These are phyloP conservation scores for Cartodere bifasciata DNA, from an alignment of 2,888 invertebrate species.

Conservation along the genomic window DNA sequence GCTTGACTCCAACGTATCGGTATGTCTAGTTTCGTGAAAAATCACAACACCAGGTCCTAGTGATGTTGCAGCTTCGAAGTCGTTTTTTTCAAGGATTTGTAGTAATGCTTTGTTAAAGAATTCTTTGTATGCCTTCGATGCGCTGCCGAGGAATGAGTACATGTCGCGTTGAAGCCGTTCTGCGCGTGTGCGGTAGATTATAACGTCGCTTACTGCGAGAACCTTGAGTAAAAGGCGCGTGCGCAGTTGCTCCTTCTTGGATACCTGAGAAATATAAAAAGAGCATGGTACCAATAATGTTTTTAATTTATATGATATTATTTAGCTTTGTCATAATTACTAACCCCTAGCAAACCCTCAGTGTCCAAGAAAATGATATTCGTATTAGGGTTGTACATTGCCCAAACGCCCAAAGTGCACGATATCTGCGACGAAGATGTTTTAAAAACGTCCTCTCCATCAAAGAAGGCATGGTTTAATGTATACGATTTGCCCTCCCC, in stretches of 20 bases:
- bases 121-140: conserved; percentile 58
- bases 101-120: conserved; percentile 53
- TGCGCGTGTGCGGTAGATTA: conserved; percentile 62
- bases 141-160: conserved; percentile 64
- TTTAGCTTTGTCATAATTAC: conserved; percentile 3
- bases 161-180: conserved; percentile 64
- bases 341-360: conserved; percentile 60
- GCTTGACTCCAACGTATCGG: conserved; percentile 49
- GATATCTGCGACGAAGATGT: conserved; percentile 55
- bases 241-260: conserved; percentile 47
- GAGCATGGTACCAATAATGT: too few species aligned
- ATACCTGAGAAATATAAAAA: conserved; percentile 27
- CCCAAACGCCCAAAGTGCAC: conserved; percentile 70
- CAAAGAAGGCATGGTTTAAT: conserved; percentile 56
- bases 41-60: conserved; percentile 61
- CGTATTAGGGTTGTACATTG: conserved; percentile 51
- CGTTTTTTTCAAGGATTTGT: conserved; percentile 21
- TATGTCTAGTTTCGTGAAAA: conserved; percentile 68
- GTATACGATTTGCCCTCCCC: conserved; percentile 76
- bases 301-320: conserved; percentile 8
- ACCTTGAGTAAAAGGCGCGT: conserved; percentile 63
- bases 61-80: conserved; percentile 17
- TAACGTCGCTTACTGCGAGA: conserved; percentile 69
- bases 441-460: conserved; percentile 48
- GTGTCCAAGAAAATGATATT: conserved; percentile 65